Evolutionary conservation across 2,113 vertebrate species (phyloP).

Genomic region (Ptychochromis oligacanthus): DNA sequence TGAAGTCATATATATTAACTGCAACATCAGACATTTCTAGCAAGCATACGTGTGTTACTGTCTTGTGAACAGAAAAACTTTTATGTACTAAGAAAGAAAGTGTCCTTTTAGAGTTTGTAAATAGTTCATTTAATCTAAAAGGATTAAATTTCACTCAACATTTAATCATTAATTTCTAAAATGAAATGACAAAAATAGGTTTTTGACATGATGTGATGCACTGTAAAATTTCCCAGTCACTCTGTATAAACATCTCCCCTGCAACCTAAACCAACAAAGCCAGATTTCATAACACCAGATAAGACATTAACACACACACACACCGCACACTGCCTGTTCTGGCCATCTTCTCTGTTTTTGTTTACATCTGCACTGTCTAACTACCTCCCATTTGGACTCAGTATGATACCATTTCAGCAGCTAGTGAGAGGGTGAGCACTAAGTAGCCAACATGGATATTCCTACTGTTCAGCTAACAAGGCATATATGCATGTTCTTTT

Average conservation of each 20-base stretch:
- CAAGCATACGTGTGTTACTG: no score
- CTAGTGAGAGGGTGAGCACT: conserved; percentile 22
- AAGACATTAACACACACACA: neutral
- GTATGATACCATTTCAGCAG: conserved; percentile 49
- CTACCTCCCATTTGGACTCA: conserved; percentile 21
- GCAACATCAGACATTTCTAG: no score
- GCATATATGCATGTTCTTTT: conserved; percentile 48
- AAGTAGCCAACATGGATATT: conserved; percentile 35
- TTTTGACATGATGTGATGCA: no score
- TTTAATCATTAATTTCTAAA: no score
- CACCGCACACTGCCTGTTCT: neutral
- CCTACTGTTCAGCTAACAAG: conserved; percentile 60
- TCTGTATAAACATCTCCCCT: neutral
- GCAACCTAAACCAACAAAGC: neutral
- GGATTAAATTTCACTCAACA: no score
- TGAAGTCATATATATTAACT: no score
- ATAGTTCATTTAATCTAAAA: no score
- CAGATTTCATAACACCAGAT: conserved; percentile 27
- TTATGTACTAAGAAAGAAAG: no score
- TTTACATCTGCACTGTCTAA: conserved; percentile 46
- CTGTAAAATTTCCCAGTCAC: no score
- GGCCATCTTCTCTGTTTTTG: conserved; percentile 58
- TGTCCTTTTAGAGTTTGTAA: no score
- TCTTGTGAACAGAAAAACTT: no score
- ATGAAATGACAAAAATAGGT: no score